Evolutionary conservation across 2,888 invertebrate species (phyloP).

Genomic region (Habrosyne pyritoides): DNA sequence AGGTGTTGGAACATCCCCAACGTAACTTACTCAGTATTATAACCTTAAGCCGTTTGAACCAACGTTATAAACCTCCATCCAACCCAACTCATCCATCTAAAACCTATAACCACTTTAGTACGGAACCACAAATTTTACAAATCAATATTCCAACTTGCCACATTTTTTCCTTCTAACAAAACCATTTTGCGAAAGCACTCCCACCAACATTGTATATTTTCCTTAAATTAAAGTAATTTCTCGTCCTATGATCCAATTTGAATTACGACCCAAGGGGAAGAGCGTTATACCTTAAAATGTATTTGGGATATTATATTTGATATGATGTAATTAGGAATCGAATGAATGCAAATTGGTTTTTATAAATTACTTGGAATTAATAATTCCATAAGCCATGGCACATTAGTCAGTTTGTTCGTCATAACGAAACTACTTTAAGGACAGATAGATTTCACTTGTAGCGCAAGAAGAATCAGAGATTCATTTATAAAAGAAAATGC

Average conservation of each 20-base stretch:
- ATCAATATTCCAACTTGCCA: conserved; percentile 8
- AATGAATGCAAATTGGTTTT: conserved; percentile 5
- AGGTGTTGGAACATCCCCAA: too few relatives aligned
- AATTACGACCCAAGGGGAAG: conserved; percentile 39
- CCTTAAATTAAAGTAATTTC: conserved; percentile 42
- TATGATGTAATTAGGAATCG: conserved; percentile 9
- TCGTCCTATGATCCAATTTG: conserved; percentile 44
- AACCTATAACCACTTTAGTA: not conserved
- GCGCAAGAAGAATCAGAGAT: too few relatives aligned
- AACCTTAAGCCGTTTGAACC: not conserved
- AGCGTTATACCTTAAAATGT: conserved; percentile 5
- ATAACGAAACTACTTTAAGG: not conserved
- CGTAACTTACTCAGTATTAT: not conserved
- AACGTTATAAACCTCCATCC: not conserved
- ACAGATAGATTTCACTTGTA: too few relatives aligned
- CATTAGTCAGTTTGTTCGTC: too few relatives aligned
- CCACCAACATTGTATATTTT: conserved; percentile 47
- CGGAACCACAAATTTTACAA: not conserved
- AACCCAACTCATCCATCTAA: conserved; percentile 8
- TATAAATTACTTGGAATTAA: not conserved
- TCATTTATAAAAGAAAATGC: too few relatives aligned
- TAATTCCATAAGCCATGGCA: too few relatives aligned
- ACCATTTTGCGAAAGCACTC: conserved; percentile 34
- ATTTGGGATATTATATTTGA: conserved; percentile 2
- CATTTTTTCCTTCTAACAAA: conserved; percentile 28